Evolutionary conservation across 2,888 invertebrate genomes (phyloP).

Genomic region (Lucinisca nassula): DNA sequence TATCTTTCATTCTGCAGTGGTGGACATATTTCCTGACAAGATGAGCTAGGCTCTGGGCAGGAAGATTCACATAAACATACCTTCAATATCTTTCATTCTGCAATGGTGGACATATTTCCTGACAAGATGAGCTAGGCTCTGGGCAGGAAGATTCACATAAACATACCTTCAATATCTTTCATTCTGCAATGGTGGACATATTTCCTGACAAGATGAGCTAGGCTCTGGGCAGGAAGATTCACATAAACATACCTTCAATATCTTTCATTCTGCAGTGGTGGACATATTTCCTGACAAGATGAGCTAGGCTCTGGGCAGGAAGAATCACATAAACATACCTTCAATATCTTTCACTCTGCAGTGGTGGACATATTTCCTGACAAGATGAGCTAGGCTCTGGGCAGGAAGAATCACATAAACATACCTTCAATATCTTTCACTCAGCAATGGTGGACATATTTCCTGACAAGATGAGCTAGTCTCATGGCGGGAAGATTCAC

Average conservation of each 20-base stretch:
- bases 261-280: no score
- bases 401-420: slow-evolving; percentile 86
- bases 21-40: slow-evolving; percentile 87
- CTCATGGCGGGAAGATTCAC: background rate
- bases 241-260: slow-evolving; percentile 87
- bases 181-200: slow-evolving; percentile 86
- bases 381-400: slow-evolving; percentile 85
- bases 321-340: no score
- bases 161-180: slow-evolving; percentile 87
- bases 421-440: no score
- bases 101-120: slow-evolving; percentile 86
- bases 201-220: slow-evolving; percentile 86
- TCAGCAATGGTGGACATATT: background rate
- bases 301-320: slow-evolving; percentile 85
- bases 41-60: slow-evolving; percentile 85
- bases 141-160: slow-evolving; percentile 86
- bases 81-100: slow-evolving; percentile 86
- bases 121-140: slow-evolving; percentile 85
- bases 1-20: slow-evolving; percentile 85
- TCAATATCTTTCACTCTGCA: slow-evolving; percentile 86
- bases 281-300: slow-evolving; percentile 85
- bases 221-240: slow-evolving; percentile 85
- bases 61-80: slow-evolving; percentile 87
- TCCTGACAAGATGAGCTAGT: background rate
- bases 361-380: slow-evolving; percentile 87